Percentiles rank a stretch among this genome's conserved stretches.
Evolutionary conservation across 2,113 vertebrate species (phyloP).

Genomic region (Mungos mungo): DNA sequence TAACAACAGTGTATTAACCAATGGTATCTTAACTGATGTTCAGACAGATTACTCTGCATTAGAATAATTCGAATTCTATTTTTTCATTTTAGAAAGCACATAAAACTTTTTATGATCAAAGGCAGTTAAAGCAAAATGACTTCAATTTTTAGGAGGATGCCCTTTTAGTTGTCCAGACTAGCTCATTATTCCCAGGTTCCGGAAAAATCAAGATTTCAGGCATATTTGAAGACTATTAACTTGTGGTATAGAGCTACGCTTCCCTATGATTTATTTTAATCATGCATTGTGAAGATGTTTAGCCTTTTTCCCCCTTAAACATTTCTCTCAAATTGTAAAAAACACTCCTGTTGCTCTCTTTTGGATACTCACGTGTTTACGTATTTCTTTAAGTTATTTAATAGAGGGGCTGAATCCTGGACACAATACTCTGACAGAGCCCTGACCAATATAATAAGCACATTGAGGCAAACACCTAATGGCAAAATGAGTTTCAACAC

Average conservation of each 20-base stretch:
- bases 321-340: conserved; percentile 12
- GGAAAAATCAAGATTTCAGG: neutral
- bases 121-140: neutral
- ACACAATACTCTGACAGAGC: neutral
- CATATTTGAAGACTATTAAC: conserved; percentile 24
- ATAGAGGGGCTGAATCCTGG: neutral
- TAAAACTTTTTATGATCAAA: neutral
- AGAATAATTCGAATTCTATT: neutral
- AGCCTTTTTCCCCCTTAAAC: neutral
- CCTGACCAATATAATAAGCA: neutral
- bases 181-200: neutral
- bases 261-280: neutral
- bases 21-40: neutral
- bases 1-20: neutral
- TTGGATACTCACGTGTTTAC: neutral
- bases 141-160: neutral
- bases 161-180: neutral
- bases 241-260: neutral
- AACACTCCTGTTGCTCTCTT: neutral
- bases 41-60: neutral
- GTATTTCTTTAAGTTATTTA: neutral
- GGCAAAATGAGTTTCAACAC: neutral
- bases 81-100: conserved; percentile 23
- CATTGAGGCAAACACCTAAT: neutral
- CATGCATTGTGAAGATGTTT: neutral